Base-by-base conservation (phyloP, 1,140 invertebrate species). In the Aphidius gifuensis region DNA sequence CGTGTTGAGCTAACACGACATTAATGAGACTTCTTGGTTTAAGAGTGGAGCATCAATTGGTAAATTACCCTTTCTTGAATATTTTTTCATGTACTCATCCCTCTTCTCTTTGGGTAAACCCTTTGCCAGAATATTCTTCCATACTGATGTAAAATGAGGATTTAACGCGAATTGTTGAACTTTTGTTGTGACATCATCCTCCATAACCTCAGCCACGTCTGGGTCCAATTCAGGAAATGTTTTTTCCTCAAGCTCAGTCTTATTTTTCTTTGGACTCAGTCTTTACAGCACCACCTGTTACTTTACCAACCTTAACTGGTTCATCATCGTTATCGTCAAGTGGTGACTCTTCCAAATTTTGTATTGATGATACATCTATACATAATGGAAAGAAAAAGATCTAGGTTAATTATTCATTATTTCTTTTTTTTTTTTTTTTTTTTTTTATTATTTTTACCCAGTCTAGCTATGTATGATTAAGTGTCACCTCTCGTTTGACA, bases 11-110 rank as follows among this genome's bases (percentile, higher is more conserved):
- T n/a, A n/a, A n/a, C n/a, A n/a, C n/a, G n/a, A n/a, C n/a, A n/a
- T n/a, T 6, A 55, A 11, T 40, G 21, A 42, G 2, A 56, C 46
- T 6, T 53, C 51, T 8, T 9, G 9, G 9, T 61, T 65, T 6
- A 61, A 23, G 9, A 47, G n/a, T 2, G 64, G 55, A 3, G 54
- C 54, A 21, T 58, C 56, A 9, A n/a, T n/a, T n/a, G n/a, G n/a
- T n/a, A 65, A 62, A 16, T 21, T 42, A 3, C 59, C 59, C 5
- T 9, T 16, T n/a, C 59, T 32, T 6, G 39, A 21, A n/a, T 65
- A 65, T 54, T 61, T 58, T 32, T 23, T 38, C 4, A 61, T 38
- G 8, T 61, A 48, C 5, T 58, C 49, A 11, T 61, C 47, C 50
- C 40, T 60, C 6, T 61, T 55, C 23, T 64, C 39, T 32, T 58